Evolutionary conservation across 1,140 invertebrate genomes (phyloP), one percentile per base, ranked within the genome.

Genomic region (Drosophila willistoni): DNA sequence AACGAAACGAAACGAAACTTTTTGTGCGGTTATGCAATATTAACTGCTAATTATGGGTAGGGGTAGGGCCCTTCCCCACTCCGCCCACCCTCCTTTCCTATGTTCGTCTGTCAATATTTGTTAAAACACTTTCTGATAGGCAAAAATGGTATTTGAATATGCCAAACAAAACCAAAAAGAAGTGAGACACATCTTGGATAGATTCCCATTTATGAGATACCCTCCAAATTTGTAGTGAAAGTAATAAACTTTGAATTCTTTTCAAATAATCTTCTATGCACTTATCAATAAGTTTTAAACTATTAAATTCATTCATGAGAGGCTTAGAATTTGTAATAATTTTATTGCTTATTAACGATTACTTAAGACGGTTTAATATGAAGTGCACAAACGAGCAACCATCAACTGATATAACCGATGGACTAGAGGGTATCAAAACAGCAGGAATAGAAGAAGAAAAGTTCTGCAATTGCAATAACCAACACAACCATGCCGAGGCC

Each of bases 91-190:
- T 10, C 25, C 36, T 41, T 42, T 29, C 34, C 42, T 14, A 22
- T 54, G 33, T 17, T 61, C n/a, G 80, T 89, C 84, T 89, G 84
- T 89, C 84, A 89, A 89, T 89, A 89, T 89, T 89, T 84, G 84
- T 84, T 81, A 69, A 89, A 89, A 89, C 84, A 84, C 84, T 89
- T 87, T 83, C 74, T 89, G 84, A 89, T 89, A 84, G 84, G 64
- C 84, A 69, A 83, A 86, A 83, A 86, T 86, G 82, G 79, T 79
- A 86, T 86, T 86, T 86, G 82, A 86, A 85, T 85, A 81, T 81
- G 74, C 74, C 81, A 29, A 29, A 29, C 72, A 33, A 34, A 51
- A 47, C 14, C 14, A 42, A 42, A 42, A 29, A 29, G n/a, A 47
- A 47, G 17, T 47, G 44, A 7, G 17, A 47, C 14, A 2, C 7